Conservation (phyloP, 2,888 invertebrate species). For the Torymus tubicola region DNA sequence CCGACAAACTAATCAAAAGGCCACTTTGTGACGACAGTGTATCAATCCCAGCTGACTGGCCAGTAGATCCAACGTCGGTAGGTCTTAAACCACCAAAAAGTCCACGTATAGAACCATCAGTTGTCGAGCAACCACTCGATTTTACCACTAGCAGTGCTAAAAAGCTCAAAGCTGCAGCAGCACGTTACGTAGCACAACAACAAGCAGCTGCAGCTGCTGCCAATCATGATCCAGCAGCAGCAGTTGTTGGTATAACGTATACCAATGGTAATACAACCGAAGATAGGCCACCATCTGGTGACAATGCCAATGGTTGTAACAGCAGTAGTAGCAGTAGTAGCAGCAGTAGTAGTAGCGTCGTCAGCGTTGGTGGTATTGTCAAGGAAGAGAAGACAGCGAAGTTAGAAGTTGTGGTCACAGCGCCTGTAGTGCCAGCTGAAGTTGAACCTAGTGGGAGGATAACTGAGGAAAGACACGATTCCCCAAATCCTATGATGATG, state of each 20-base stretch:
- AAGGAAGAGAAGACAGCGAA: too few relatives aligned
- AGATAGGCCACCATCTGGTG: slow-evolving; percentile 67
- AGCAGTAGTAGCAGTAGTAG: slow-evolving; percentile 64
- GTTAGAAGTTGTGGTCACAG: too few relatives aligned
- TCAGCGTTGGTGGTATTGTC: too few relatives aligned
- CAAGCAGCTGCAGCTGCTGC: slow-evolving; percentile 33
- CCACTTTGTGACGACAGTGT: slow-evolving; percentile 67
- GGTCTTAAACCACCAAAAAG: slow-evolving; percentile 65
- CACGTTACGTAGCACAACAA: slow-evolving; percentile 57
- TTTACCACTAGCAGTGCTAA: slow-evolving; percentile 72
- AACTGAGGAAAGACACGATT: slow-evolving; percentile 42
- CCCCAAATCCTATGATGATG: slow-evolving; percentile 56
- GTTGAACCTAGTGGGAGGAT: not conserved
- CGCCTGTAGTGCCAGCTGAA: too few relatives aligned
- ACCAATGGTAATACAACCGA: slow-evolving; percentile 53
- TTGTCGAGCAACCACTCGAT: slow-evolving; percentile 74
- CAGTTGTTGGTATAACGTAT: slow-evolving; percentile 18
- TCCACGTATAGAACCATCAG: slow-evolving; percentile 62
- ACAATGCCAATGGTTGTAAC: slow-evolving; percentile 50
- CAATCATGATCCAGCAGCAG: slow-evolving; percentile 2
- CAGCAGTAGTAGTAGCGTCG: slow-evolving; percentile 60
- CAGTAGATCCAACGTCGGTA: slow-evolving; percentile 60
- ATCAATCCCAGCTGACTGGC: slow-evolving; percentile 64
- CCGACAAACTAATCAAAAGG: slow-evolving; percentile 72
- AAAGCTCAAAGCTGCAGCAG: slow-evolving; percentile 66